phyloP scores from a whole-genome alignment of 1,140 invertebrate species.

The Antheraea pernyi region DNA sequence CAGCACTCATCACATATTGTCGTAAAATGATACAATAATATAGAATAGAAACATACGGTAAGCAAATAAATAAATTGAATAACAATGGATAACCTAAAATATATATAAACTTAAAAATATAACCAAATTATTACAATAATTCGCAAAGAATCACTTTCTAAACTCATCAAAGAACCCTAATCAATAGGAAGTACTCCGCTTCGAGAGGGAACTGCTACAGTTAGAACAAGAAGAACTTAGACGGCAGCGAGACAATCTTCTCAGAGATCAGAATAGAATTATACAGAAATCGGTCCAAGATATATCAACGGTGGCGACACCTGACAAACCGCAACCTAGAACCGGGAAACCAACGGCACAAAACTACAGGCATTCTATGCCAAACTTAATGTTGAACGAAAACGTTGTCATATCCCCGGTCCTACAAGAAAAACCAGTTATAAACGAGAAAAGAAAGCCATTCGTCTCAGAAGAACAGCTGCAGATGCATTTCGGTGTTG shows the following conservation, averaged over 20 bases:
- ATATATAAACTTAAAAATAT: no score
- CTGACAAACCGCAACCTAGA: constrained; percentile 45
- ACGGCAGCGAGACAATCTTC: constrained; percentile 84
- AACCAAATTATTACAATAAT: not conserved
- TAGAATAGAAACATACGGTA: no score
- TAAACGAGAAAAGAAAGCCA: constrained; percentile 64
- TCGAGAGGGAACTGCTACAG: constrained; percentile 87
- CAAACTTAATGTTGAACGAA: constrained; percentile 80
- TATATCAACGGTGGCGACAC: constrained; percentile 60
- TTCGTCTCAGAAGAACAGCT: constrained; percentile 72
- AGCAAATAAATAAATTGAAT: no score
- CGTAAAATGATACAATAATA: no score
- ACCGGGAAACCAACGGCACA: constrained; percentile 40
- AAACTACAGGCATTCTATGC: constrained; percentile 85
- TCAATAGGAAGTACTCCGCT: constrained; percentile 85
- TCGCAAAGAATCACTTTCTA: constrained; percentile 7
- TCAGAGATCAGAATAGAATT: constrained; percentile 81
- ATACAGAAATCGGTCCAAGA: constrained; percentile 84
- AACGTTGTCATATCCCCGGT: constrained; percentile 43
- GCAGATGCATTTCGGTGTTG: constrained; percentile 67
- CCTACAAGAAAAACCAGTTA: constrained; percentile 37
- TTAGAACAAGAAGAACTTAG: constrained; percentile 88
- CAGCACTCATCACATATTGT: no score
- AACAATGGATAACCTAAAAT: no score
- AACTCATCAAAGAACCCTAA: constrained; percentile 25